Percentiles rank a stretch among this genome's conserved stretches.
These are phyloP conservation scores for Harpagifer antarcticus DNA, from an alignment of 2,797 vertebrate species.

Conservation along the genomic window DNA sequence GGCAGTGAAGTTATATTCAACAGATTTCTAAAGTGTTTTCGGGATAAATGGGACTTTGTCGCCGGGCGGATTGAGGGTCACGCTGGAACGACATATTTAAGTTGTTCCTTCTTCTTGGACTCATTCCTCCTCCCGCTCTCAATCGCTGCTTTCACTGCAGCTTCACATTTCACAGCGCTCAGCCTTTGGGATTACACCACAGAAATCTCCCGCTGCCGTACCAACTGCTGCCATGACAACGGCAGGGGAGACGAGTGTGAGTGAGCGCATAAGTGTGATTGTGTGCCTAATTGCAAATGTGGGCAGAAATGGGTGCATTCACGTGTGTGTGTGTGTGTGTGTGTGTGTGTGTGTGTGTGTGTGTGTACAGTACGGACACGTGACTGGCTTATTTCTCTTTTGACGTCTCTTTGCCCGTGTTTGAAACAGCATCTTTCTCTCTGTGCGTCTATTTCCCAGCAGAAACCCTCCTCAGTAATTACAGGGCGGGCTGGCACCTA, in stretches of 20 bases:
- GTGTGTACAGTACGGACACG: conserved; percentile 29
- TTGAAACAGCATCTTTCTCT: not conserved
- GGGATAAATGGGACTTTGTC: conserved; percentile 30
- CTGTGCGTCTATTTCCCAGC: conserved; percentile 9
- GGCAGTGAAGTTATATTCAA: conserved; percentile 14
- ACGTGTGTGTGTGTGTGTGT: conserved; percentile 8
- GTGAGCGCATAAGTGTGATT: conserved; percentile 66
- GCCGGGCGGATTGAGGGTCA: conserved; percentile 27
- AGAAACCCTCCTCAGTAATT: conserved; percentile 50
- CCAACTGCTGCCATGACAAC: conserved; percentile 89
- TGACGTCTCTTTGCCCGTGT: not conserved
- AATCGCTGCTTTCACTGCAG: conserved; percentile 63
- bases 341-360: not conserved
- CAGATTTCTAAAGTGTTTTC: conserved; percentile 19
- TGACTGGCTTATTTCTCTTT: conserved; percentile 27
- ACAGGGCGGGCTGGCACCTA: conserved; percentile 38
- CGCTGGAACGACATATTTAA: conserved; percentile 38
- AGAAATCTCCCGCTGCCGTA: conserved; percentile 78
- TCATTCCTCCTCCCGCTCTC: conserved; percentile 8
- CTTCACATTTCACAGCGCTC: conserved; percentile 80
- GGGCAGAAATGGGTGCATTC: conserved; percentile 16
- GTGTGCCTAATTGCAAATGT: conserved; percentile 73
- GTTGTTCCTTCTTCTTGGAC: conserved; percentile 18
- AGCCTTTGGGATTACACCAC: conserved; percentile 81
- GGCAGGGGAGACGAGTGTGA: conserved; percentile 68